Percentiles rank a stretch among this genome's conserved stretches.
Evolutionary conservation across 2,113 vertebrate genomes (phyloP).

Genomic region (Butorides virescens): DNA sequence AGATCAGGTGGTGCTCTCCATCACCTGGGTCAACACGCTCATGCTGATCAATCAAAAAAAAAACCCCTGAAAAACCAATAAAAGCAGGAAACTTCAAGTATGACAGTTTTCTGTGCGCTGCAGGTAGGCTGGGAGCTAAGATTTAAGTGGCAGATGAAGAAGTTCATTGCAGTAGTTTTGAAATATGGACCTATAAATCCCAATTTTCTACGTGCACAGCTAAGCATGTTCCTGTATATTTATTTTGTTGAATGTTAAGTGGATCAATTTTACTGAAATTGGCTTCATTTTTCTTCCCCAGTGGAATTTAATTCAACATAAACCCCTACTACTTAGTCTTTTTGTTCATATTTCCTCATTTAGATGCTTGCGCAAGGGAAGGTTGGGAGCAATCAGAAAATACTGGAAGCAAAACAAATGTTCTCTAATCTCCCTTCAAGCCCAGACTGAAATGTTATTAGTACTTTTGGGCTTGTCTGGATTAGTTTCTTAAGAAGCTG

Average conservation of each 20-base stretch:
- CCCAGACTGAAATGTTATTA: constrained; percentile 16
- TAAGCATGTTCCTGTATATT: background rate
- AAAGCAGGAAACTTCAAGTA: background rate
- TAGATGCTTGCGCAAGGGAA: background rate
- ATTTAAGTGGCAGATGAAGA: constrained; percentile 8
- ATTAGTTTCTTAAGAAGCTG: constrained; percentile 56
- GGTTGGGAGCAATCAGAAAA: constrained; percentile 17
- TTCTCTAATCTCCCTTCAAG: constrained; percentile 52
- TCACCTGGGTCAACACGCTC: background rate
- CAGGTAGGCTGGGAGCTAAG: background rate
- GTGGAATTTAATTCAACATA: constrained; percentile 3
- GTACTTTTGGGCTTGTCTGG: constrained; percentile 27
- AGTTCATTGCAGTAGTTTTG: constrained; percentile 16
- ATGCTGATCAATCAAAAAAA: background rate
- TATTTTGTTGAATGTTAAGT: constrained; percentile 29
- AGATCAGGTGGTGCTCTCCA: background rate
- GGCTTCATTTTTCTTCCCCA: background rate
- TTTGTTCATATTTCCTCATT: background rate
- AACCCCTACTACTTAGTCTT: background rate
- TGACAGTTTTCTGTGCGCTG: background rate
- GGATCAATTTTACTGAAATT: background rate
- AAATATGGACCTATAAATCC: constrained; percentile 15
- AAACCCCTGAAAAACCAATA: background rate
- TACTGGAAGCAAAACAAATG: constrained; percentile 23
- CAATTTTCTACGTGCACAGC: background rate